phyloP scores from a whole-genome alignment of 2,888 invertebrate genomes.

The Meandrusa payeni region DNA sequence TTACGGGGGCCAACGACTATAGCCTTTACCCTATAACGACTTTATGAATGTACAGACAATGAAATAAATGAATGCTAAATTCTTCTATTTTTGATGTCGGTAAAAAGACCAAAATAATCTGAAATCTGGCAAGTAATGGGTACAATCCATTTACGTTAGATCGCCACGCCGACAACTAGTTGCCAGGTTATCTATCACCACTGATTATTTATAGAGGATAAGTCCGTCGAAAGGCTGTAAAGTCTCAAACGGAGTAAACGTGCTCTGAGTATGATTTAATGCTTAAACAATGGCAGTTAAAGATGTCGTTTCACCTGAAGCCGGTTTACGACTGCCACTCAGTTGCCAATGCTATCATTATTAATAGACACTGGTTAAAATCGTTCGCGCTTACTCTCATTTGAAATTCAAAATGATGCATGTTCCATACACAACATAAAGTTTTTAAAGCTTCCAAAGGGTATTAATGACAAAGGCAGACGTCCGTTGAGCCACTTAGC shows the following conservation, averaged over 20 bases:
- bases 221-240: slow-evolving; percentile 15
- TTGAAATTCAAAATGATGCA: slow-evolving; percentile 32
- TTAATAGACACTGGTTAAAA: slow-evolving; percentile 31
- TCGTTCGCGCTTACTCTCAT: slow-evolving; percentile 32
- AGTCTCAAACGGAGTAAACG: slow-evolving; percentile 5
- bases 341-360: slow-evolving; percentile 32
- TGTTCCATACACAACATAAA: neutral
- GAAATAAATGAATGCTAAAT: too few relatives aligned
- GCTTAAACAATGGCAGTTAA: slow-evolving; percentile 24
- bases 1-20: too few relatives aligned
- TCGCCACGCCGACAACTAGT: too few relatives aligned
- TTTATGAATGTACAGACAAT: too few relatives aligned
- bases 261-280: slow-evolving; percentile 30
- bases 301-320: slow-evolving; percentile 34
- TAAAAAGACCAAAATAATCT: too few relatives aligned
- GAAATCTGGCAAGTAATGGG: too few relatives aligned
- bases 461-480: neutral
- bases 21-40: too few relatives aligned
- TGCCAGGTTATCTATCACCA: too few relatives aligned
- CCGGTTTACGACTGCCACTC: slow-evolving; percentile 31
- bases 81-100: too few relatives aligned
- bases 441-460: neutral
- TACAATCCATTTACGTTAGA: too few relatives aligned
- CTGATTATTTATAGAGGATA: neutral
- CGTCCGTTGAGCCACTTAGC: neutral